Evolutionary conservation across 2,888 invertebrate species (phyloP).

Genomic region (Pristionchus mayeri): DNA sequence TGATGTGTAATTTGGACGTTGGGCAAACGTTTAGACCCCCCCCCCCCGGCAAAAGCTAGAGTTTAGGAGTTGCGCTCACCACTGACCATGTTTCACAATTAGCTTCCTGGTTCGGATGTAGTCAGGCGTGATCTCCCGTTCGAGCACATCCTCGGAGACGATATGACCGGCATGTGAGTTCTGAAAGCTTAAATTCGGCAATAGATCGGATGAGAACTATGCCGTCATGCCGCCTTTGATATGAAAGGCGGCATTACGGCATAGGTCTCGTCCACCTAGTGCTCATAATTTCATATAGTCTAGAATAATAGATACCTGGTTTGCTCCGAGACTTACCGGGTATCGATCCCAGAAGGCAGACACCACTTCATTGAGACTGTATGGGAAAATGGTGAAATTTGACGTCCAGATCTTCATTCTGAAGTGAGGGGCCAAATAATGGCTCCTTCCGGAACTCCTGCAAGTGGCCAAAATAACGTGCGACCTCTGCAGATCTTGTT

Average conservation of each 20-base stretch:
- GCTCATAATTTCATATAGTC: no score
- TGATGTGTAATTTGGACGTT: no score
- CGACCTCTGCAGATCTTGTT: neutral
- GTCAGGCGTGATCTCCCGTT: slow-evolving; percentile 84
- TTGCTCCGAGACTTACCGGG: slow-evolving; percentile 28
- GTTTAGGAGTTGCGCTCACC: no score
- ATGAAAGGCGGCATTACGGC: no score
- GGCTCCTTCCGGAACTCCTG: neutral
- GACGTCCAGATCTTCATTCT: slow-evolving; percentile 71
- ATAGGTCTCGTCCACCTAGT: no score
- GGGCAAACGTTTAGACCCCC: no score
- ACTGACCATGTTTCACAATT: slow-evolving; percentile 85
- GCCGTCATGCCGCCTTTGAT: no score
- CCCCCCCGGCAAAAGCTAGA: no score
- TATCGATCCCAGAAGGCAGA: slow-evolving; percentile 72
- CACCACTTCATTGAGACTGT: slow-evolving; percentile 69
- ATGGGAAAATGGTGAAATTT: slow-evolving; percentile 68
- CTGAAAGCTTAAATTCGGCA: slow-evolving; percentile 59
- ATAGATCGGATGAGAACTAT: no score
- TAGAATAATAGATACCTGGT: neutral
- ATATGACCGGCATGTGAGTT: slow-evolving; percentile 83
- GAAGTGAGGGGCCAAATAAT: slow-evolving; percentile 39
- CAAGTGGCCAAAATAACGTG: neutral
- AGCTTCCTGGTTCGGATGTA: slow-evolving; percentile 89
- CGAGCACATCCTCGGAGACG: slow-evolving; percentile 91